Base-by-base conservation (phyloP, 2,797 vertebrate species). In the Ptychadena robeensis region DNA sequence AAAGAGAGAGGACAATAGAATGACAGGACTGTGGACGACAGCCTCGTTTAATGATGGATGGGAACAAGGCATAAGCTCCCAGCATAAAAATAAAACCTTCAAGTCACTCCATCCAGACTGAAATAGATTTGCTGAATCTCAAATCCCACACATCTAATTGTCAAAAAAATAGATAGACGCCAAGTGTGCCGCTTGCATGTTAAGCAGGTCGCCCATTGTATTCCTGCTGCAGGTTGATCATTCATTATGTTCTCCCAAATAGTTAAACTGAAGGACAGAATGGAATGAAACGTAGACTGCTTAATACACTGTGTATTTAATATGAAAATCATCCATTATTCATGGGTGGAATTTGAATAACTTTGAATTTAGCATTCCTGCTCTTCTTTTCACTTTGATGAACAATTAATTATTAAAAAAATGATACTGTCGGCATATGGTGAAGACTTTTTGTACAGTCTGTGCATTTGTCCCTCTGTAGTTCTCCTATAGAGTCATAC, bases 341-440 rank as follows among this genome's bases (percentile, higher is more conserved):
- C 93, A 94, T 93, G 87, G 91, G 74, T 75, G 86, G 88, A 92
- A 93, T 93, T 93, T 94, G 92, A 94, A 93, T 94, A 94, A 93
- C 92, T 94, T 95, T 93, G 92, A 94, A 93, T 94, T 93, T 94
- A 90, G 89, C 91, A 90, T 93, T 91, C 90, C 90, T 92, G 88
- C 92, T 92, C 89, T 85, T 91, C 92, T 92, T 69, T 73, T 90
- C 88, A 89, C 91, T 93, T 93, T 94, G 94, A 94, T 94, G 94
- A 94, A 91, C 90, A 93, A 93, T 95, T 94, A 94, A 94, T 95
- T 95, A 95, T 94, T 94, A 93, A 95, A 92, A 48, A 93, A 92
- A 93, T 88, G 92, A 93, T 94, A 94, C 90, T 92, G 91, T 93
- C 92, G 90, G 90, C 92, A 89, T 89, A 91, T 88, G 92, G 89